Base-by-base conservation (phyloP, 2,888 invertebrate species). In the Meteorus cinctellus region DNA sequence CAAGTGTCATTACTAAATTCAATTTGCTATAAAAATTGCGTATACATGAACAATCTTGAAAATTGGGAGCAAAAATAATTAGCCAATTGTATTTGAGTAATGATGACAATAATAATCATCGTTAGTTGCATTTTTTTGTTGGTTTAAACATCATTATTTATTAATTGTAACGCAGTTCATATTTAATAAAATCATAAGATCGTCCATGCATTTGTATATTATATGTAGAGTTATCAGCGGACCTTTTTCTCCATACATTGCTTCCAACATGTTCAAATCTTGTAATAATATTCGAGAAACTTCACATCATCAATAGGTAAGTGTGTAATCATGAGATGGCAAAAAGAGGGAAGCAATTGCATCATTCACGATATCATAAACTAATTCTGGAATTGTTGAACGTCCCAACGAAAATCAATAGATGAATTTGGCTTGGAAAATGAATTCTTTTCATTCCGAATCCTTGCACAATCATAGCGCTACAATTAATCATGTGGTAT, bases 111-210 rank as follows among this genome's bases (percentile, higher is more conserved):
- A 75, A 75, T 70, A 55, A 75, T 74, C 63, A 70, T 75, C 62
- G 59, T 69, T 75, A 75, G 70, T 70, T 63, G 24, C 51, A 70
- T 65, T 65, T 70, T 73, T 68, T 68, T 70, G 24, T 19, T 55
- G 51, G 60, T 65, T 75, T 19, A 55, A 55, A 63, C 59, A 45
- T 71, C 41, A 75, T 66, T 71, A 71, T 75, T 71, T 66, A 71
- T 66, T 71, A 71, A 69, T 55, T 75, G 71, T 75, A 75, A 75
- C 71, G 66, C 75, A 75, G 69, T 75, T 75, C 71, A 75, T 75
- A 75, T 65, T 75, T 75, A 75, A 75, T 66, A 75, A 75, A 71
- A 75, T 65, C 51, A 55, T 55, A 59, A 55, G 34, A 69, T 69
- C 55, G 55, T 59, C 36, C n/a, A 27, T 62, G 69, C 59, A 69